Evolutionary conservation across 35 echinoderm and acorn worm species (phyloP).

Genomic region (Apostichopus japonicus): DNA sequence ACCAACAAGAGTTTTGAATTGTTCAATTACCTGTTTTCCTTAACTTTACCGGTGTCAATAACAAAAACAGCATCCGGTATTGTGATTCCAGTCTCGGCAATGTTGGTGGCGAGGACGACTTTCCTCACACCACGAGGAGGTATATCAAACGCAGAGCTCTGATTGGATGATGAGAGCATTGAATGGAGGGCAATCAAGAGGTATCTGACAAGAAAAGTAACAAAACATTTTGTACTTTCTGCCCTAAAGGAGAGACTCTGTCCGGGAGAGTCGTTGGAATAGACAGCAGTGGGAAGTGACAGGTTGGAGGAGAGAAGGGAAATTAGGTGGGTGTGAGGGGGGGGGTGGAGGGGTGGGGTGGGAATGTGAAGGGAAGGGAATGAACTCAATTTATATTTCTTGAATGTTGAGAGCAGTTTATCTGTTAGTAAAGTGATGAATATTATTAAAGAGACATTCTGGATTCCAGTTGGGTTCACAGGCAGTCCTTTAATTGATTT

Average conservation of each 20-base stretch:
- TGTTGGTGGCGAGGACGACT: constrained; percentile 95
- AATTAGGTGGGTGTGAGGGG: background rate
- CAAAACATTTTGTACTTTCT: too few species aligned
- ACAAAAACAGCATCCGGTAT: constrained; percentile 97
- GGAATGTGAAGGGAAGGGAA: background rate
- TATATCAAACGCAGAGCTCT: constrained; percentile 80
- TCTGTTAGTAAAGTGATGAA: too few species aligned
- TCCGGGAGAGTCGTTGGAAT: background rate
- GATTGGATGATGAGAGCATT: constrained; percentile 89
- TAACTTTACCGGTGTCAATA: constrained; percentile 91
- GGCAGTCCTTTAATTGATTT: too few species aligned
- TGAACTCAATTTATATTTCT: too few species aligned
- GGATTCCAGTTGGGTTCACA: too few species aligned
- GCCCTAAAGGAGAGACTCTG: too few species aligned
- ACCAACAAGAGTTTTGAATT: too few species aligned
- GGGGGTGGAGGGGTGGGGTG: too few species aligned
- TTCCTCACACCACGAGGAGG: constrained; percentile 81
- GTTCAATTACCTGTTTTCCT: constrained; percentile 80
- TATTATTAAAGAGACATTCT: too few species aligned
- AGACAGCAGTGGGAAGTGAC: background rate
- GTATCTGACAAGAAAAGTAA: constrained; percentile 57
- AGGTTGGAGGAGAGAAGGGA: background rate
- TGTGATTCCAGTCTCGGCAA: constrained; percentile 95
- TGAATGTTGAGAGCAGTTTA: too few species aligned
- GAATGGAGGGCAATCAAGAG: constrained; percentile 84